Conservation (phyloP, 1,140 invertebrate genomes). For the Drosophila melanogaster region DNA sequence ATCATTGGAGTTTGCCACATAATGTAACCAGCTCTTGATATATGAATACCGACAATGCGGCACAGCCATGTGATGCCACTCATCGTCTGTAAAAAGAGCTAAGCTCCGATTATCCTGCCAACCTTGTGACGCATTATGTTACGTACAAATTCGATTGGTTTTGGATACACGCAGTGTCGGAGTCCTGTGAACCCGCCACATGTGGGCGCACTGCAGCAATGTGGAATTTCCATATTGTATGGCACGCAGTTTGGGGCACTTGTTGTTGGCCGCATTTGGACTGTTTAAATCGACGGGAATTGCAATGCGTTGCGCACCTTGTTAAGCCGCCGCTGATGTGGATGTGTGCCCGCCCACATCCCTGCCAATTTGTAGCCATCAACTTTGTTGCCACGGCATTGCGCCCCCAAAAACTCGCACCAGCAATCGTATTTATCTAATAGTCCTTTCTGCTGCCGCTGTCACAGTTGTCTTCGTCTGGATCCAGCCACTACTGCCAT, state of each 20-base stretch:
- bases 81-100: slow-evolving; percentile 28
- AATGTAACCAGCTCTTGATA: not conserved
- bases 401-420: slow-evolving; percentile 21
- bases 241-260: slow-evolving; percentile 47
- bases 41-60: slow-evolving; percentile 6
- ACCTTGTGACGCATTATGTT: slow-evolving; percentile 45
- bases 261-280: slow-evolving; percentile 12
- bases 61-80: slow-evolving; percentile 15
- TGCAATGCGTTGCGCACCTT: slow-evolving; percentile 44
- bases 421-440: slow-evolving; percentile 74
- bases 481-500: slow-evolving; percentile 24
- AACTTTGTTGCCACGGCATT: slow-evolving; percentile 60
- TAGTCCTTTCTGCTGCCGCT: slow-evolving; percentile 72
- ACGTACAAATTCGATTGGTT: slow-evolving; percentile 46
- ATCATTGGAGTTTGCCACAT: not conserved
- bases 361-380: slow-evolving; percentile 55
- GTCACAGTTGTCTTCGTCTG: slow-evolving; percentile 78
- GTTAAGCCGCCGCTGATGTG: slow-evolving; percentile 46
- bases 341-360: slow-evolving; percentile 28
- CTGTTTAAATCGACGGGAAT: slow-evolving; percentile 14
- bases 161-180: slow-evolving; percentile 9
- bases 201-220: slow-evolving; percentile 26
- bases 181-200: slow-evolving; percentile 29
- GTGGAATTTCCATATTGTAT: slow-evolving; percentile 36
- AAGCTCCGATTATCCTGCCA: slow-evolving; percentile 43